Evolutionary conservation across 2,797 vertebrate genomes (phyloP).

Genomic region (Enteromius paludinosus): DNA sequence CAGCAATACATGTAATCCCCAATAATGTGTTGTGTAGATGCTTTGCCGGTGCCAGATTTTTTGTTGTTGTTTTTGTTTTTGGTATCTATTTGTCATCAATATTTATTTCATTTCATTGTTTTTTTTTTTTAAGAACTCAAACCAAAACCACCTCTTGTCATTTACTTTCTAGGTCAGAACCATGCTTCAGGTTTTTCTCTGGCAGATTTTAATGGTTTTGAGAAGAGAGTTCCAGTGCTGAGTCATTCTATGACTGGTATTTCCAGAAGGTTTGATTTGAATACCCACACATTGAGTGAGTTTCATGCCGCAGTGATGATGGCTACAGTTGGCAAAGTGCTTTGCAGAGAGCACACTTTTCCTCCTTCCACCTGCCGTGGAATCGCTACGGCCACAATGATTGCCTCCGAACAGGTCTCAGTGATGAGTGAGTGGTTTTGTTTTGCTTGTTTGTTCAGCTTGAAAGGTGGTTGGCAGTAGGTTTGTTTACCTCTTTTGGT

Average conservation of each 20-base stretch:
- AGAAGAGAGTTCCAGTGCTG: not conserved
- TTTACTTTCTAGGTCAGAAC: not conserved
- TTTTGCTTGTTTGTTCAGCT: constrained; percentile 43
- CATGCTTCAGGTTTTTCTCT: not conserved
- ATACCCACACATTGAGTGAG: not conserved
- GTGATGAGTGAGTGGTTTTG: constrained; percentile 71
- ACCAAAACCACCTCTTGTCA: not conserved
- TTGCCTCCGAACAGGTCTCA: constrained; percentile 67
- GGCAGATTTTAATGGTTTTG: not conserved
- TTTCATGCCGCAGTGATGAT: not conserved
- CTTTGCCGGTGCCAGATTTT: not conserved
- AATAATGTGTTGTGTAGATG: too few relatives aligned
- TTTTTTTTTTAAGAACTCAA: not conserved
- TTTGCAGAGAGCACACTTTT: constrained; percentile 66
- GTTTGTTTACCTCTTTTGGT: constrained; percentile 25
- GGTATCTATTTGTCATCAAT: not conserved
- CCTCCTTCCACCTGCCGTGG: constrained; percentile 53
- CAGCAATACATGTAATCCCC: too few relatives aligned
- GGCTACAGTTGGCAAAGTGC: constrained; percentile 8
- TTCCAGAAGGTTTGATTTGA: constrained; percentile 14
- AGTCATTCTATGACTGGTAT: not conserved
- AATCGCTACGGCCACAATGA: constrained; percentile 62
- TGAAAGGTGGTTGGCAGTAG: constrained; percentile 19
- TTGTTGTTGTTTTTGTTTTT: not conserved
- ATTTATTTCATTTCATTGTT: not conserved